phyloP scores from a whole-genome alignment of 2,888 invertebrate species.

The Aethes cnicana region DNA sequence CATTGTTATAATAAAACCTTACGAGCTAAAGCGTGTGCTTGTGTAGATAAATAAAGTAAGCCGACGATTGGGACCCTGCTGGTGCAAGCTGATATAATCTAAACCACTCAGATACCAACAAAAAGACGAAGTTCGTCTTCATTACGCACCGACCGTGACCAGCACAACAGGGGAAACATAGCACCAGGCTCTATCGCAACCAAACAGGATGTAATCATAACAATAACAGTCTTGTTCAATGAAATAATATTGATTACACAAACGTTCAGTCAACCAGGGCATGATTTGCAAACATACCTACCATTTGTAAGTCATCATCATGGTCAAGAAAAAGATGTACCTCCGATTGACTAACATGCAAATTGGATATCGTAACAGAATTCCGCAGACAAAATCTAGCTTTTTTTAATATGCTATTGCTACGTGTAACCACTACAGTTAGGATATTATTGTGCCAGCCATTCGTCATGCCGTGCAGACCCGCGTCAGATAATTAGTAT shows the following conservation, averaged over 20 bases:
- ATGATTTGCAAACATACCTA: neutral
- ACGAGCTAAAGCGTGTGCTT: conserved; percentile 43
- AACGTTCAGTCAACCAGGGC: neutral
- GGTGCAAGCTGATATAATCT: too few relatives aligned
- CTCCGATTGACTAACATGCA: too few relatives aligned
- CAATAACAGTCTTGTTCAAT: conserved; percentile 3
- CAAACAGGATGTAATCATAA: conserved; percentile 3
- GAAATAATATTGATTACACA: too few relatives aligned
- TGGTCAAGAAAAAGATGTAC: too few relatives aligned
- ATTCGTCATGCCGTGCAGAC: conserved; percentile 5
- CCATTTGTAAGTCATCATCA: neutral
- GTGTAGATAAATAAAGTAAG: conserved; percentile 43
- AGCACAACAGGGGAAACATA: neutral
- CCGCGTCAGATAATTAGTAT: neutral
- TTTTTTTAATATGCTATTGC: neutral
- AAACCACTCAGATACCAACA: too few relatives aligned
- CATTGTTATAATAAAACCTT: conserved; percentile 51
- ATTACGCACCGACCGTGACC: too few relatives aligned
- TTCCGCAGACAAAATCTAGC: too few relatives aligned
- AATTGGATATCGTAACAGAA: too few relatives aligned
- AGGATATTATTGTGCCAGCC: conserved; percentile 6
- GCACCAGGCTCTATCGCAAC: conserved; percentile 21
- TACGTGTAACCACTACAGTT: neutral
- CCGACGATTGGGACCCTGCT: conserved; percentile 49
- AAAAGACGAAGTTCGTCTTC: too few relatives aligned